Conservation (phyloP, 1,140 invertebrate genomes). For the Drosophila pallidifrons region DNA sequence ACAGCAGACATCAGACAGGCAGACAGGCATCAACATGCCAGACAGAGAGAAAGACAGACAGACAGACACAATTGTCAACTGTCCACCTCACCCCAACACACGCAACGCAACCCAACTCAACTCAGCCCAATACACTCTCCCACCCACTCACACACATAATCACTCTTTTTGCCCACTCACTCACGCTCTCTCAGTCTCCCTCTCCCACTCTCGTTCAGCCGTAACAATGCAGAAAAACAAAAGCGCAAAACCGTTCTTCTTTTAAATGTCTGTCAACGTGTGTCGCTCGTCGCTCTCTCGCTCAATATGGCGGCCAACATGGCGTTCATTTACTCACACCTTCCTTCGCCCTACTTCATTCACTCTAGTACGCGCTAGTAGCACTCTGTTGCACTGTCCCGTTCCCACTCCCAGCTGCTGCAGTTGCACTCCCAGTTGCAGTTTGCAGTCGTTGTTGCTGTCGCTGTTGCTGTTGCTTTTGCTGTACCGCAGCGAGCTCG, state of each 20-base stretch:
- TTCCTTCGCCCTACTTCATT: slow-evolving; percentile 19
- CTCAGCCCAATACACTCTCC: slow-evolving; percentile 23
- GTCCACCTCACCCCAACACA: slow-evolving; percentile 18
- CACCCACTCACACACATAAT: background rate
- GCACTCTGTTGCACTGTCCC: slow-evolving; percentile 35
- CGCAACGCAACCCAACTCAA: background rate
- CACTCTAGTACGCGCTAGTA: slow-evolving; percentile 31
- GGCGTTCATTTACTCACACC: slow-evolving; percentile 80
- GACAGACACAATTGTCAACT: slow-evolving; percentile 59
- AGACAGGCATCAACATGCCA: slow-evolving; percentile 56
- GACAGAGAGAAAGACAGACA: background rate
- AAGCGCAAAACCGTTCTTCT: slow-evolving; percentile 71
- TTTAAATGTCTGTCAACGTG: slow-evolving; percentile 77
- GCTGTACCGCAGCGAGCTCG: slow-evolving; percentile 42
- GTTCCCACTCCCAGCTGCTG: slow-evolving; percentile 8
- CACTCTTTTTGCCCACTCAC: background rate
- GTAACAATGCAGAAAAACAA: slow-evolving; percentile 66
- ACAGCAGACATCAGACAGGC: slow-evolving; percentile 3
- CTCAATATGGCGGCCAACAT: slow-evolving; percentile 82
- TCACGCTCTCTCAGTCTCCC: background rate
- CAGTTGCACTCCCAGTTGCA: slow-evolving; percentile 11
- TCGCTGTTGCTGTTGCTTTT: slow-evolving; percentile 10
- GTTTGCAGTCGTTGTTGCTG: background rate
- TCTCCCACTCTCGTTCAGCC: slow-evolving; percentile 44
- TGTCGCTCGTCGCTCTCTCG: slow-evolving; percentile 51